Evolutionary conservation across 1,140 invertebrate genomes (phyloP), one percentile per base, ranked within the genome.

Genomic region (Nylanderia fulva): DNA sequence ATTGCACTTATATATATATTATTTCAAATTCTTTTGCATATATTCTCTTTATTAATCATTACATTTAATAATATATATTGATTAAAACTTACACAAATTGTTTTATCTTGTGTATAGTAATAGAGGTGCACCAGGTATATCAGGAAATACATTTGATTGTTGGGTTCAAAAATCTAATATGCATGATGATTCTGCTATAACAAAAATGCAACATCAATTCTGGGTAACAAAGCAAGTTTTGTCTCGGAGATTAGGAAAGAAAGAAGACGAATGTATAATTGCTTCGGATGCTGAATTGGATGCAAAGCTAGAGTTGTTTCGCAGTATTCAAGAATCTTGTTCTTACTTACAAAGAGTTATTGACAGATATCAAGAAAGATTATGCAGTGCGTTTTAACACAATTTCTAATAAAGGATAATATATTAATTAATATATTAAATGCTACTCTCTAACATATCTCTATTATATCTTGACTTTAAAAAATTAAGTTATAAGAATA

Each of bases 201-300:
- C 96, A 29, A 98, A 98, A 93, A 97, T 99, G 96, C 98, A 99
- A 93, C 98, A 99, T 93, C 98, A 99, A 86, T 99, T 98, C 95
- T 99, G 99, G 99, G 97, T 99, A 42, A 99, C 99, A 4, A 99
- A 99, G 93, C 99, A 99, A 95, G 97, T 98, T 64, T 97, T 99
- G 36, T 97, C 99, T 74, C 96, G 98, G 90, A 99, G 99, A 95
- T 95, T 99, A 21, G 99, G 99, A 7, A 98, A 98, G 92, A 99
- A 99, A 95, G 99, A 99, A 95, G 99, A 99, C 94, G 98, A 99
- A 85, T 98, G 98, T 95, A 97, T 99, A 90, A 97, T 99, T 18
- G 97, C 99, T 24, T 99, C 98, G 0, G 99, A 99, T 95, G 97
- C 98, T 8, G 98, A 99, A 92, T 95, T 99, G 4, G 99, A 99